phyloP scores from a whole-genome alignment of 2,797 vertebrate species.

The Capromys pilorides region DNA sequence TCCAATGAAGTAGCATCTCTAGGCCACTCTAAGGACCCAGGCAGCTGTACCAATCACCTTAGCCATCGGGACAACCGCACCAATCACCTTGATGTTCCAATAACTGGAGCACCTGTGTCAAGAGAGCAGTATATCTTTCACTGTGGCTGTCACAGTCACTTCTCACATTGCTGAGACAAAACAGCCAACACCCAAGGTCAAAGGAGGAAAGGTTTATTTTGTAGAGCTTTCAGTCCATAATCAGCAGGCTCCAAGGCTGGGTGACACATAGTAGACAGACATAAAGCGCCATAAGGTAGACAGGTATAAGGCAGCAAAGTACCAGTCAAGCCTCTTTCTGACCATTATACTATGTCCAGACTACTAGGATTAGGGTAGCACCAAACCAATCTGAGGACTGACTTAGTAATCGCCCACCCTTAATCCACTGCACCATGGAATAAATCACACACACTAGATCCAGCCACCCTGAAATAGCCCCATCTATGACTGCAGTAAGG shows the following conservation, averaged over 20 bases:
- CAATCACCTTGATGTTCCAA: background rate
- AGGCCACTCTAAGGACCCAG: background rate
- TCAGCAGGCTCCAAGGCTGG: background rate
- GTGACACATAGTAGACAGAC: background rate
- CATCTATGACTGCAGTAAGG: background rate
- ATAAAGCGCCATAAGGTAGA: background rate
- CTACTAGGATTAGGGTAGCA: background rate
- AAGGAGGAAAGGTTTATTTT: background rate
- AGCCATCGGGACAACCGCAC: too few relatives aligned
- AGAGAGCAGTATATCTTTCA: background rate
- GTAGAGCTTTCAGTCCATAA: background rate
- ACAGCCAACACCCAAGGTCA: background rate
- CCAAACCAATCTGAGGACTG: background rate
- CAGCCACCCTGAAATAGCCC: background rate
- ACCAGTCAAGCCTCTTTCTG: background rate
- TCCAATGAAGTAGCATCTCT: background rate
- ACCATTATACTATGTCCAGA: background rate
- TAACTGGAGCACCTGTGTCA: accelerated
- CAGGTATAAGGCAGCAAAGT: background rate
- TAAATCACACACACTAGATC: background rate
- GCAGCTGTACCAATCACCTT: accelerated
- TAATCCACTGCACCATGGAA: background rate
- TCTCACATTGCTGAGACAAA: background rate
- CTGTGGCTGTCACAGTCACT: background rate
- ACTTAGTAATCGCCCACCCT: background rate